Evolutionary conservation across 1,140 invertebrate species (phyloP).

Genomic region (Neodiprion lecontei): DNA sequence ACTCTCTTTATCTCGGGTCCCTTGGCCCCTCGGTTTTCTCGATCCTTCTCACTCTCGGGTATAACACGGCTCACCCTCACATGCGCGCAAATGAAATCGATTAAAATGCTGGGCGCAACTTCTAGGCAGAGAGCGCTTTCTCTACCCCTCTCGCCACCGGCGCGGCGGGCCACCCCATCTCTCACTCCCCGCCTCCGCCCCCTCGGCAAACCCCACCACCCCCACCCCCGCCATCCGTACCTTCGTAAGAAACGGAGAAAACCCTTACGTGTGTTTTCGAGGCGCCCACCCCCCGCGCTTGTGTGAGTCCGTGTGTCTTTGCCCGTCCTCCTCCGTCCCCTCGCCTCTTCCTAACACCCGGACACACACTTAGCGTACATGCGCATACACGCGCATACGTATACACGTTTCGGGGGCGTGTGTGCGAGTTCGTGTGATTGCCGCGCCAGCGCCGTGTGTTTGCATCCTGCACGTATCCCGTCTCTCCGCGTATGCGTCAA

Average conservation of each 20-base stretch:
- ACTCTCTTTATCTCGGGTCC: constrained; percentile 23
- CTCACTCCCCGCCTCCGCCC: constrained; percentile 21
- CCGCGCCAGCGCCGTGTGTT: not conserved
- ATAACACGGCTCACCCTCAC: constrained; percentile 44
- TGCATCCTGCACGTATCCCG: not conserved
- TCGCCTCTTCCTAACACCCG: not conserved
- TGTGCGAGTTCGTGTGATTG: too few species aligned
- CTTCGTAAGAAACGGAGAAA: constrained; percentile 58
- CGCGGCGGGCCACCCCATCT: not conserved
- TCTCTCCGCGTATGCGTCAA: constrained; percentile 6
- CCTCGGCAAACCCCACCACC: constrained; percentile 25
- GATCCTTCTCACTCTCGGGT: constrained; percentile 24
- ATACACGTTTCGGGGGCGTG: too few species aligned
- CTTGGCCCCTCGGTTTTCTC: constrained; percentile 8
- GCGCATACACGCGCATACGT: too few species aligned
- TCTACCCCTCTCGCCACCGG: not conserved
- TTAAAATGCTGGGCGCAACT: constrained; percentile 63
- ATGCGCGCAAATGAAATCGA: constrained; percentile 63
- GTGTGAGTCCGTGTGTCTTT: constrained; percentile 8
- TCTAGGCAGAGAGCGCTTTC: constrained; percentile 49
- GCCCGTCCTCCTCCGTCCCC: constrained; percentile 12
- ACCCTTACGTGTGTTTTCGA: constrained; percentile 54
- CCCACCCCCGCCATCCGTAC: constrained; percentile 23
- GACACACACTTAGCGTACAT: too few species aligned
- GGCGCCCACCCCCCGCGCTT: not conserved